Percentiles rank a stretch among this genome's conserved stretches.
Conservation (phyloP, 2,888 invertebrate genomes). For the Antheraea assamensis region DNA sequence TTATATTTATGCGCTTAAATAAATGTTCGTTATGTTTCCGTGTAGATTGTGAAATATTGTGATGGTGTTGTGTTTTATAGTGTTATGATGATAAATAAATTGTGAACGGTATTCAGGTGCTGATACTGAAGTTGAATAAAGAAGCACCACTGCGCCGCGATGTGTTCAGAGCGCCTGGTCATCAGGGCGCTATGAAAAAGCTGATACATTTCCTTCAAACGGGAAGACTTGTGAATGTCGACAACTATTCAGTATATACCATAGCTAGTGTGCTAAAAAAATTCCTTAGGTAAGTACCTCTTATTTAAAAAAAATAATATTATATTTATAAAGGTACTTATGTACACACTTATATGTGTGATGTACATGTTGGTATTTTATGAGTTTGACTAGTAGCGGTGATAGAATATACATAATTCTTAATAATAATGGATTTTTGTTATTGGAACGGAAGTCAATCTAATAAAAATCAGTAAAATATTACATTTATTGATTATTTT, state of each 20-base stretch:
- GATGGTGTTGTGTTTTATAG: constrained; percentile 14
- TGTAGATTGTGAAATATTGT: neutral
- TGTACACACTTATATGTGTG: neutral
- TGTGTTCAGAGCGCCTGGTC: constrained; percentile 97
- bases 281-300: constrained; percentile 86
- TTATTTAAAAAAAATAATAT: constrained; percentile 18
- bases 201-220: constrained; percentile 95
- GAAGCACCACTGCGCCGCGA: constrained; percentile 96
- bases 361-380: neutral
- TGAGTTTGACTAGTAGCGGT: neutral
- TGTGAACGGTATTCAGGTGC: constrained; percentile 82
- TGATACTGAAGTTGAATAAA: constrained; percentile 96
- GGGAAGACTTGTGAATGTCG: constrained; percentile 94
- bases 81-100: constrained; percentile 27
- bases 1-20: neutral
- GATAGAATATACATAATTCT: neutral
- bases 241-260: constrained; percentile 98
- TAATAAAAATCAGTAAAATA: neutral
- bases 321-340: constrained; percentile 7
- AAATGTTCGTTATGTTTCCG: neutral
- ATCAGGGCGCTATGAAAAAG: constrained; percentile 97
- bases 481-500: neutral
- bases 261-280: constrained; percentile 99
- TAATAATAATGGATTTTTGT: neutral
- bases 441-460: neutral